Evolutionary conservation across 2,888 invertebrate genomes (phyloP).

Genomic region (Hipparchia sbordonii): DNA sequence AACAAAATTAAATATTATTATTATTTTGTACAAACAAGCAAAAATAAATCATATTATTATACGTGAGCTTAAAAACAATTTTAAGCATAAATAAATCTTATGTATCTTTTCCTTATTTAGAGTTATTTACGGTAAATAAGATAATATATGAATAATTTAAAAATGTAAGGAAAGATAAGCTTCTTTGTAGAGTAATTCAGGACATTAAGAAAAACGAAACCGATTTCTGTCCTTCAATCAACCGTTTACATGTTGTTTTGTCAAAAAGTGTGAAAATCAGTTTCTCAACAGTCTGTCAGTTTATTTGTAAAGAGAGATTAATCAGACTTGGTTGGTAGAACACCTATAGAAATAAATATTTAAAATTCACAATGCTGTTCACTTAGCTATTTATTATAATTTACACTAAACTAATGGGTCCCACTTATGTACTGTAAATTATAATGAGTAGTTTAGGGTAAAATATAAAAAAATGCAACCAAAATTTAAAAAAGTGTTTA

Average conservation of each 20-base stretch:
- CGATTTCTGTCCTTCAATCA: slow-evolving; percentile 4
- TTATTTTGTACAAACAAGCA: not conserved
- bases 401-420: no score
- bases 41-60: no score
- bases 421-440: not conserved
- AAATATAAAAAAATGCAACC: not conserved
- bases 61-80: no score
- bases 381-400: no score
- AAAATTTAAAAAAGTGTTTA: slow-evolving; percentile 17
- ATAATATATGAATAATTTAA: no score
- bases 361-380: no score
- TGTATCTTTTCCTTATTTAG: no score
- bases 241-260: not conserved
- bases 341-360: no score
- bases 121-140: no score
- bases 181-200: not conserved
- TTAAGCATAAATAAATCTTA: no score
- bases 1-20: not conserved
- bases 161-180: not conserved
- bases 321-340: no score
- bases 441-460: no score
- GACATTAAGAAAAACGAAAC: slow-evolving; percentile 7
- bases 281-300: not conserved
- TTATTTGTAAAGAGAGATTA: not conserved
- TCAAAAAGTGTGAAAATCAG: slow-evolving; percentile 1